Evolutionary conservation across 1,140 invertebrate genomes (phyloP), one percentile per base, ranked within the genome.

Genomic region (Chrysoperla carnea): DNA sequence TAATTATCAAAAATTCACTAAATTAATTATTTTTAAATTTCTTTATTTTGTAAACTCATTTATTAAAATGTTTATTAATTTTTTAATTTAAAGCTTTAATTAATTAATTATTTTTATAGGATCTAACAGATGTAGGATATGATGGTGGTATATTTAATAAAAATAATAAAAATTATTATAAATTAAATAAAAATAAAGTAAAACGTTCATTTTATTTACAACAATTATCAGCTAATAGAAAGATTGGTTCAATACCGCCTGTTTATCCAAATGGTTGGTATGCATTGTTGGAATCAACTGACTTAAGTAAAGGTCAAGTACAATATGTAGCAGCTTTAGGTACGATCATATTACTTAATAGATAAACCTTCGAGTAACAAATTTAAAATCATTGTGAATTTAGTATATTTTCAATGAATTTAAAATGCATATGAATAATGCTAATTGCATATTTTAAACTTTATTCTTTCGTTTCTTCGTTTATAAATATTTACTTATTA

Each of bases 241-340:
- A 67, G 42, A 55, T 73, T 13, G 78, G 70, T 0, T 51, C 42
- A 6, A 70, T 85, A 7, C 84, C 83, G 0, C 86, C 87, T 0
- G 78, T 85, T 1, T 92, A 76, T 62, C 88, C 88, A 0, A 92
- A 94, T 51, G 88, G 88, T 8, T 93, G 88, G 88, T 90, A 84
- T 55, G 75, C 69, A 0, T 50, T 92, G 1, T 58, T 76, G 0
- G 85, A 91, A 57, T 81, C 78, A 6, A 62, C 59, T 14, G 63
- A 76, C 14, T 46, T 94, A 4, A 67, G 62, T 27, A 56, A 56
- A 2, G 72, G 72, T 29, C 60, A 76, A 46, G 74, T 80, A 0
- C 65, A 69, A 42, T 67, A 76, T 46, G 68, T 87, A 1, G 64
- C 75, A 29, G 73, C 75, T 28, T 59, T 89, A 11, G 84, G 82